Conservation (phyloP, 2,797 vertebrate genomes). For the Syndactyla subalaris region DNA sequence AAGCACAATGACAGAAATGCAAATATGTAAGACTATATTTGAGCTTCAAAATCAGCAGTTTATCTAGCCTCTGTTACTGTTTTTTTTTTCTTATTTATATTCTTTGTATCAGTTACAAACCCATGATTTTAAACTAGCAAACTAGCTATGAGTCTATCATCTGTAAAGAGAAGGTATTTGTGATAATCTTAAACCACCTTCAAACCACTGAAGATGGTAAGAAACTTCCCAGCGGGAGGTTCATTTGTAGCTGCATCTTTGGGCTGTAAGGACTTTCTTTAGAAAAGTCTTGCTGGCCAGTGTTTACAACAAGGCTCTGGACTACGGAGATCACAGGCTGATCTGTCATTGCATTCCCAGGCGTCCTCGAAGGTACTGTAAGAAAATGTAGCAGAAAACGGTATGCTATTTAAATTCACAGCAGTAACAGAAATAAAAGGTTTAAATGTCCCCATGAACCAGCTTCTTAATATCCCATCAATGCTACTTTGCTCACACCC, state of each 20-base stretch:
- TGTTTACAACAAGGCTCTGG: background rate
- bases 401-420: conserved; percentile 29
- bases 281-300: background rate
- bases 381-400: background rate
- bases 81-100: background rate
- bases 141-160: background rate
- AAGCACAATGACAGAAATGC: background rate
- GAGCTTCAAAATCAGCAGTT: background rate
- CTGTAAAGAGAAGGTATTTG: background rate
- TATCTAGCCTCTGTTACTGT: background rate
- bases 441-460: conserved; percentile 16
- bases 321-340: background rate
- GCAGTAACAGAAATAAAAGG: conserved; percentile 14
- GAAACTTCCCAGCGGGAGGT: background rate
- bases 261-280: background rate
- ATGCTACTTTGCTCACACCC: background rate
- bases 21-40: background rate
- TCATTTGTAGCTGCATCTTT: background rate
- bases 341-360: background rate
- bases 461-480: conserved; percentile 5
- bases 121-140: background rate
- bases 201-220: background rate
- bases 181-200: background rate
- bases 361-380: background rate
- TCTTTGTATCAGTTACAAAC: background rate